A percentile compares a stretch with the other conserved stretches of the same genome.
Conservation (phyloP, 2,797 vertebrate genomes). For the Danionella dracula region DNA sequence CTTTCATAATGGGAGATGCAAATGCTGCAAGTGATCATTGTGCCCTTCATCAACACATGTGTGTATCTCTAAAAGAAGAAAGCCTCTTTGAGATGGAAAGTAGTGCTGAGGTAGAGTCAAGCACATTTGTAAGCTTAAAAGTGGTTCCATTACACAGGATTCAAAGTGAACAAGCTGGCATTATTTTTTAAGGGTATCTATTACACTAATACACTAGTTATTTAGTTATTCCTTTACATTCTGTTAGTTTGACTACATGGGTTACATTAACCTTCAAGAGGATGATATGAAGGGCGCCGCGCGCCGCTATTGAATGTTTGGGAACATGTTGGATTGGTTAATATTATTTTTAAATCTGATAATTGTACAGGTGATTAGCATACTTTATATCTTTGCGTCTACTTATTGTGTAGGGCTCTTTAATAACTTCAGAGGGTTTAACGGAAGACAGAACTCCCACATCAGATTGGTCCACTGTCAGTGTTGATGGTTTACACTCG, state of each 20-base stretch:
- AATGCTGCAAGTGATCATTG: conserved; percentile 65
- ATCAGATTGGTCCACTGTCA: conserved; percentile 28
- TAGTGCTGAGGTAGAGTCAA: conserved; percentile 24
- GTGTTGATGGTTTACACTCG: conserved; percentile 1
- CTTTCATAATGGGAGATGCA: conserved; percentile 73
- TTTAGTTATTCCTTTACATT: no score
- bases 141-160: neutral
- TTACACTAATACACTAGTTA: no score
- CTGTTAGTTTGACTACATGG: no score
- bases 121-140: neutral
- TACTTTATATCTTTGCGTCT: neutral
- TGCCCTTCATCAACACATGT: conserved; percentile 46
- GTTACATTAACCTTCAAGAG: no score
- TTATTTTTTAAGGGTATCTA: no score
- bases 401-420: conserved; percentile 12
- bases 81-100: conserved; percentile 2
- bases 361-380: no score
- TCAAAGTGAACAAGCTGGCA: no score
- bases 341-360: no score
- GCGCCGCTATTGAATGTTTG: no score
- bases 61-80: conserved; percentile 31
- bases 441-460: neutral
- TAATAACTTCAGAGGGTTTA: conserved; percentile 5
- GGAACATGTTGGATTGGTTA: no score
- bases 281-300: no score